Base-by-base conservation (phyloP, 2,113 vertebrate genomes). In the Candoia aspera region DNA sequence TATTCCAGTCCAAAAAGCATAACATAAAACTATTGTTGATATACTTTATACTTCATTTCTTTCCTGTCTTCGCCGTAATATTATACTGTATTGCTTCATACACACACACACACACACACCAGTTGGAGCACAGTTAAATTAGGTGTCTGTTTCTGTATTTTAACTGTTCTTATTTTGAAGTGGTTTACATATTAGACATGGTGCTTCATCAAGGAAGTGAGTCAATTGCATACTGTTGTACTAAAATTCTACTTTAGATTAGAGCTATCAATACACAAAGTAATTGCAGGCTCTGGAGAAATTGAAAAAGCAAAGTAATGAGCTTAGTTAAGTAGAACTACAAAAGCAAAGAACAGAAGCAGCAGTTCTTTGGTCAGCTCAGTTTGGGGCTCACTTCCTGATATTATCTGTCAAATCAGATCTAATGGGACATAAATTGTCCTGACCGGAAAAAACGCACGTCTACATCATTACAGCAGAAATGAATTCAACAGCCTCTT, bases 301-400 rank as follows among this genome's bases (percentile, higher is more conserved):
- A 94, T 93, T 53, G 46, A 94, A 93, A 89, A 29, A 88, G 8
- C 85, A 89, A 91, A 85, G 2, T 26, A 85, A 87, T 46, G 17
- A 11, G 57, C 62, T 91, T 55, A 23, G 90, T 87, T 60, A 91
- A 93, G 8, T 24, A 91, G 90, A 89, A 46, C 37, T 49, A 57
- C n/a, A 95, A 92, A 29, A 59, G 42, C 15, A 87, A 24, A 29
- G 23, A 96, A 79, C 0, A 90, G 79, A 89, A 86, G 60, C 3
- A 53, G 33, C 87, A 93, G n/a, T 91, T 23, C 17, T 79, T 89
- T 89, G 0, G 29, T 58, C 55, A 94, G 0, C 15, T 94, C 26
- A 88, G 13, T 88, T 95, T 91, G 21, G 6, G 37, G 90, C 3
- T 46, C n/a, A 88, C 5, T 11, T 94, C 92, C 11, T 90, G 60